These are phyloP conservation scores for Asobara japonica DNA, from an alignment of 1,140 invertebrate species.

Conservation along the genomic window DNA sequence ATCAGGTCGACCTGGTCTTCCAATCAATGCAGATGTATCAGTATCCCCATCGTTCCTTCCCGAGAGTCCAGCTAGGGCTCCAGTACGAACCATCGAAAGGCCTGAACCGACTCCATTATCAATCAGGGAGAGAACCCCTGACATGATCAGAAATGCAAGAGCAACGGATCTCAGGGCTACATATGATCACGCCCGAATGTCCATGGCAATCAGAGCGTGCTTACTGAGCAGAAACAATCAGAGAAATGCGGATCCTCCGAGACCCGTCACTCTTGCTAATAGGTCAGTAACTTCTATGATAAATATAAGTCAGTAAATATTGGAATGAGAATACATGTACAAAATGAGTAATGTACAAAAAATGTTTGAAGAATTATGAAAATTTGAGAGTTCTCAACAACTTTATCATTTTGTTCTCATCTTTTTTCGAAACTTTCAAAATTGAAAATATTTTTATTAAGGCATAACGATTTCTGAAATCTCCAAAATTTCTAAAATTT, in stretches of 20 bases:
- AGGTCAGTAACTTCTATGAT: too few species aligned
- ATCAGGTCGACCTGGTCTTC: neutral
- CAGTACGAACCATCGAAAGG: neutral
- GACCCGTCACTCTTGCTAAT: constrained; percentile 29
- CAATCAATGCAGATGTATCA: neutral
- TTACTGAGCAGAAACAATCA: constrained; percentile 29
- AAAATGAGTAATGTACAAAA: too few species aligned
- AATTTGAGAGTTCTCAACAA: too few species aligned
- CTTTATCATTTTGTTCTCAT: too few species aligned
- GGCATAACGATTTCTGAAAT: too few species aligned
- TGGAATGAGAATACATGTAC: too few species aligned
- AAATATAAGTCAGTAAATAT: too few species aligned
- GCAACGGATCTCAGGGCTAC: constrained; percentile 4
- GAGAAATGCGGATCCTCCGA: constrained; percentile 25
- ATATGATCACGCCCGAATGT: constrained; percentile 30
- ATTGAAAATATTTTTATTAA: too few species aligned
- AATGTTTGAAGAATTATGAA: too few species aligned
- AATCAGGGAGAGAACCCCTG: constrained; percentile 23
- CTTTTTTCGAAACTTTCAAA: too few species aligned
- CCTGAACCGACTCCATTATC: neutral
- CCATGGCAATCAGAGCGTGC: constrained; percentile 30
- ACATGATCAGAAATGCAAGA: constrained; percentile 9
- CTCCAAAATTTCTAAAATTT: too few species aligned
- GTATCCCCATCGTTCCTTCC: neutral
- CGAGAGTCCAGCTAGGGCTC: neutral